Base-by-base conservation (phyloP, 2,888 invertebrate genomes). In the Monopis laevigella region DNA sequence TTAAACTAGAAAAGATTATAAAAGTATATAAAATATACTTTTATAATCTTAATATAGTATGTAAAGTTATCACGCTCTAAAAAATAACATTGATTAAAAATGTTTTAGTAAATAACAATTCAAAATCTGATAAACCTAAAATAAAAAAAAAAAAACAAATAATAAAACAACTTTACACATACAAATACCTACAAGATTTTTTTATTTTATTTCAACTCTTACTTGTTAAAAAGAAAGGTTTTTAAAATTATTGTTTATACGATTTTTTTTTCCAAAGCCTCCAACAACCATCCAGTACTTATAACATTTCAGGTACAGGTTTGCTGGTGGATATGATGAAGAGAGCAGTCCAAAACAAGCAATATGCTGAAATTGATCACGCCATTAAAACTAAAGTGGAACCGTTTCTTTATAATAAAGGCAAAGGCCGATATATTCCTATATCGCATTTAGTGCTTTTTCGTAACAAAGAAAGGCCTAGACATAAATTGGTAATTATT, bases 301-400 rank as follows among this genome's bases (percentile, higher is more conserved):
- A 8, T 21, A 8, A 8, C 8, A 32, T 32, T 32, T 27, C 46
- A 89, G 94, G 97, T 48, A 93, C 93, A 17, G 98, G 97, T 41
- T 82, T 94, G n/a, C 71, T 97, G 16, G 93, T 97, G 6, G 94
- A 96, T 58, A 87, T 96, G 84, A 94, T 94, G 92, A 94, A 95
- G 65, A 82, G 93, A 50, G 94, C 95, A 0, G 85, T 91, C 1
- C 93, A 93, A 59, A 93, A 89, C 50, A 95, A 95, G 63, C 93
- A 94, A 59, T 94, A 88, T 55, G 92, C 93, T 0, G 94, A 96
- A 70, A 84, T 97, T 46, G 97, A 97, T 67, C 92, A 95, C 63
- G 92, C 93, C 0, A 93, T 98, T 43, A 89, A 92, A 65, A 92
- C 91, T 0, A 93, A 94, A 63, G 93, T 96, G 10, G 91, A 92